Conservation (phyloP, 2,797 vertebrate genomes). For the Rhodeus uyekii region DNA sequence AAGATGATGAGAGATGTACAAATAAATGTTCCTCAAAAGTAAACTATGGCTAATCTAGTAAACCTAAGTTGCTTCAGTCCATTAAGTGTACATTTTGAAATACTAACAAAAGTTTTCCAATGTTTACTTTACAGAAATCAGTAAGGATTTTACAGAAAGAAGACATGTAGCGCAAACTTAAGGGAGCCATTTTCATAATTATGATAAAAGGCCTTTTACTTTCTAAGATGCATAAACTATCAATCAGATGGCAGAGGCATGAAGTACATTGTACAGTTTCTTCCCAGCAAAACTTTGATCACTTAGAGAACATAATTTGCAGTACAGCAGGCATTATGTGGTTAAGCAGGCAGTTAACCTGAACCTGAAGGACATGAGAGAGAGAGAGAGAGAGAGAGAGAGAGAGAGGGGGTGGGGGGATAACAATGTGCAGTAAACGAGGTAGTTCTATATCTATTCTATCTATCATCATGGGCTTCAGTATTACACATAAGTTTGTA, state of each 20-base stretch:
- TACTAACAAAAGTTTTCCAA: background rate
- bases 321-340: too few species aligned
- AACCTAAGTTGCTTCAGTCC: background rate
- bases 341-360: background rate
- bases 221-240: background rate
- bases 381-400: too few species aligned
- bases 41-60: too few species aligned
- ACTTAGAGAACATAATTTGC: background rate
- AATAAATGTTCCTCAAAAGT: too few species aligned
- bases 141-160: too few species aligned
- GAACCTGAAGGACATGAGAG: too few species aligned
- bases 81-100: background rate
- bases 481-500: background rate
- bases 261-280: background rate
- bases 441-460: background rate
- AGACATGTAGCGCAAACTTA: too few species aligned
- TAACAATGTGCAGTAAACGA: background rate
- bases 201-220: background rate
- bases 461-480: constrained; percentile 10
- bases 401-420: background rate
- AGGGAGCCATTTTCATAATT: background rate
- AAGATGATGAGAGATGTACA: too few species aligned
- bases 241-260: background rate
- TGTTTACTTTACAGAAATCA: background rate
- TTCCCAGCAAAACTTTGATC: background rate